A percentile compares a stretch with the other conserved stretches of the same genome.
These are phyloP conservation scores for Cossypha polioptera DNA, from an alignment of 2,797 vertebrate species.

Conservation along the genomic window DNA sequence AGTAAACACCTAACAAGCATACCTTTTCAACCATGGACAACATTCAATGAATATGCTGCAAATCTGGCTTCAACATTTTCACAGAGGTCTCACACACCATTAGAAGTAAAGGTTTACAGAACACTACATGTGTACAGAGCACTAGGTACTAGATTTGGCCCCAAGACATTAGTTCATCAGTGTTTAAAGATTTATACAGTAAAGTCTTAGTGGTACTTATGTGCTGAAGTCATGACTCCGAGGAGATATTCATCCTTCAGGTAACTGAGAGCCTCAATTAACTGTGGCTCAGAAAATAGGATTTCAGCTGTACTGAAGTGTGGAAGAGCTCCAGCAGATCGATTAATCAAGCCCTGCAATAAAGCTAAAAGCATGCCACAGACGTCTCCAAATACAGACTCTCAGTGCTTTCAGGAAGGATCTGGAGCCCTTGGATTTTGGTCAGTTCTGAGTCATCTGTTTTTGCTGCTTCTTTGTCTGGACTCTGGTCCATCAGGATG, in stretches of 20 bases:
- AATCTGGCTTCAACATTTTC: background rate
- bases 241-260: constrained; percentile 36
- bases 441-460: background rate
- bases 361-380: constrained; percentile 40
- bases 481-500: background rate
- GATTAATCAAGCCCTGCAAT: constrained; percentile 32
- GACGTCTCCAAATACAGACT: background rate
- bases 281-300: constrained; percentile 45
- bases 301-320: background rate
- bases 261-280: constrained; percentile 46
- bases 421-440: constrained; percentile 18
- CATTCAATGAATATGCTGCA: background rate
- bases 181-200: constrained; percentile 56
- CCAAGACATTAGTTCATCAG: constrained; percentile 29
- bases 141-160: background rate
- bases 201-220: constrained; percentile 14
- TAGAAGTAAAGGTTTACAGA: background rate
- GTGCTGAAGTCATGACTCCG: constrained; percentile 33
- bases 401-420: background rate
- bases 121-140: background rate
- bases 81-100: background rate
- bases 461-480: background rate
- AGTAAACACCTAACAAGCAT: background rate
- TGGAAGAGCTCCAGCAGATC: constrained; percentile 40
- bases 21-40: background rate